These are phyloP conservation scores for Xiphorhynchus elegans DNA, from an alignment of 2,113 vertebrate genomes.

Conservation along the genomic window DNA sequence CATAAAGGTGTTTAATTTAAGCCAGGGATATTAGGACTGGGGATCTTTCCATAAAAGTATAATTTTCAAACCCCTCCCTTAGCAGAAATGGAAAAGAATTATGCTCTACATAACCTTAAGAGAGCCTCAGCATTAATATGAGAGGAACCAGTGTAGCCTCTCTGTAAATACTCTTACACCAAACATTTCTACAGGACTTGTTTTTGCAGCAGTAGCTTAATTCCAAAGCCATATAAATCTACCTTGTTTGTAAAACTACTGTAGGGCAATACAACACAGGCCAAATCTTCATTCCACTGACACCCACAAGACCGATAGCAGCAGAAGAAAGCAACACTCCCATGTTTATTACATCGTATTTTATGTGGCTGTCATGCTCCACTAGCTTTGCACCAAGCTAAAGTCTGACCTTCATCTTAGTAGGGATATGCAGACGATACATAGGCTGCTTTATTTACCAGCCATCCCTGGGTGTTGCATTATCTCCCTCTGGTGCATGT, in stretches of 20 bases:
- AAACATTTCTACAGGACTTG: not conserved
- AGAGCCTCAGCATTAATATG: not conserved
- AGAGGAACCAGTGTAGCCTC: not conserved
- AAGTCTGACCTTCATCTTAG: slow-evolving; percentile 32
- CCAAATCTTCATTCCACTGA: not conserved
- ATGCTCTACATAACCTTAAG: not conserved
- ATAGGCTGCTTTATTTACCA: not conserved
- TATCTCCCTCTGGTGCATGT: slow-evolving; percentile 25
- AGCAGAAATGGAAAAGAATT: slow-evolving; percentile 16
- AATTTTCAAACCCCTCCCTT: not conserved
- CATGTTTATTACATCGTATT: slow-evolving; percentile 22
- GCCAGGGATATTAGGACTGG: not conserved
- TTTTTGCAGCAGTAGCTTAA: slow-evolving; percentile 54
- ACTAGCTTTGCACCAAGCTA: not conserved
- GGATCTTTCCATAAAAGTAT: not conserved
- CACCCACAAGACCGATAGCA: not conserved
- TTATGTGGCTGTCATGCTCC: not conserved
- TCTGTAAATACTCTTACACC: not conserved
- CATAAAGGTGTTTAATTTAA: not conserved
- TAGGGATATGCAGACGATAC: not conserved
- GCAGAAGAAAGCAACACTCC: slow-evolving; percentile 32
- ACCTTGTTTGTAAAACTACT: slow-evolving; percentile 58
- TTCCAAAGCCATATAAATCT: slow-evolving; percentile 42
- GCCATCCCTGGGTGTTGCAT: slow-evolving; percentile 17
- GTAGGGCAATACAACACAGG: not conserved